Evolutionary conservation across 2,797 vertebrate species (phyloP), one percentile per base, ranked within the genome.

Genomic region (Philypnodon macrostomus): DNA sequence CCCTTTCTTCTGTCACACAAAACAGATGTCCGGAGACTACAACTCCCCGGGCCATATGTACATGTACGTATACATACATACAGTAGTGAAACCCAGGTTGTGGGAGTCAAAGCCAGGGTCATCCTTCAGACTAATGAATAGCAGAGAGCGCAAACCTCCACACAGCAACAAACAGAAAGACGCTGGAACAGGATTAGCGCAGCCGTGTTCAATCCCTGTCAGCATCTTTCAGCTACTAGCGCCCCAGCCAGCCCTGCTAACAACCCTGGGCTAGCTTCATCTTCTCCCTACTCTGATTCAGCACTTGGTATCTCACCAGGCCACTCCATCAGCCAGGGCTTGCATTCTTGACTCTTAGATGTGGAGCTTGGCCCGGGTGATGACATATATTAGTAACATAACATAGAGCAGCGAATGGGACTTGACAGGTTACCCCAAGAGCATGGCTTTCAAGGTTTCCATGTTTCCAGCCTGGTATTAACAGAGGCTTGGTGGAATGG

Each of bases 331-430:
- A 76, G 83, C 83, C 75, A 86, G 71, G 56, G 65, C 58, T 70
- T 67, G 76, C 82, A 86, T 89, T 89, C 85, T 86, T 90, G 80
- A 86, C 75, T 86, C 68, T n/a, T 60, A 75, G 79, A 85, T 84
- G 84, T 85, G 74, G 83, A 87, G 87, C 67, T 86, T 88, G 89
- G 86, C 85, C 67, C 55, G 66, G 80, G 82, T 49, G 83, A 82
- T 86, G 88, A 90, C 86, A 87, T 85, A 80, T 85, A 88, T 88
- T 87, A 86, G 87, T 68, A 88, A 77, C 79, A 79, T 82, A 87
- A 86, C 81, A 83, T 74, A 80, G 81, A 85, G 52, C 80, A 83
- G 81, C 58, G 79, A 87, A 89, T 88, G 84, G 79, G 70, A 85
- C 80, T 74, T 89, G 89, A 90, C 89, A 89, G 85, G 80, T 75